Base-by-base conservation (phyloP, 2,888 invertebrate species). In the Netelia melanura region DNA sequence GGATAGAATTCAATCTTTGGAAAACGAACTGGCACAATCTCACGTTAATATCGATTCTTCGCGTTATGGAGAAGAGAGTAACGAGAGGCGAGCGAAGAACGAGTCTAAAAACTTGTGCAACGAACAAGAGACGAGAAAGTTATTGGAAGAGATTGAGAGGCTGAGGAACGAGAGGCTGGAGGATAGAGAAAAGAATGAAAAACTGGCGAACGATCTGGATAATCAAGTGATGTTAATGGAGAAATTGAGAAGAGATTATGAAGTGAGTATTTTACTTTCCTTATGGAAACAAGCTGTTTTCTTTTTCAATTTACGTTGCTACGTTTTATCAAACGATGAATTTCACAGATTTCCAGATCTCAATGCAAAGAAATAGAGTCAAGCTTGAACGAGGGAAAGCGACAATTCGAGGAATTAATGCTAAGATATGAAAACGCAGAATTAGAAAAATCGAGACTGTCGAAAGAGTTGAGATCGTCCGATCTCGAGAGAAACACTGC, bases 391-490 rank as follows among this genome's bases (percentile, higher is more conserved):
- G 90, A 90, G 54, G 86, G 83, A 3, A 83, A 77, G 9, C 83
- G 87, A 25, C 88, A 89, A 77, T 78, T 89, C 43, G 87, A 88
- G 8, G 44, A 87, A 30, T 74, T 93, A 3, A 80, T 80, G 43
- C 58, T 84, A 14, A 84, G 90, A 43, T 89, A 92, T 44, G 87
- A 90, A 9, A 48, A 58, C 8, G 90, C 89, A 1, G 90, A 90
- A 43, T 78, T 78, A 25, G 91, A 92, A 84, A 90, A 86, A 11
- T 86, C 88, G 25, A 91, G 88, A 78, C 79, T 93, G 54, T 56
- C 88, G 44, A 88, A 89, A 74, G 90, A 91, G 78, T 85, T 93
- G 65, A 89, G 91, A 74, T 82, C 86, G 72, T 91, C 90, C 86
- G 89, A 89, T 38, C 80, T 83, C 30, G 91, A 91, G 79, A 91